These are phyloP conservation scores for Alcedo atthis DNA, from an alignment of 2,797 vertebrate genomes.

Conservation along the genomic window DNA sequence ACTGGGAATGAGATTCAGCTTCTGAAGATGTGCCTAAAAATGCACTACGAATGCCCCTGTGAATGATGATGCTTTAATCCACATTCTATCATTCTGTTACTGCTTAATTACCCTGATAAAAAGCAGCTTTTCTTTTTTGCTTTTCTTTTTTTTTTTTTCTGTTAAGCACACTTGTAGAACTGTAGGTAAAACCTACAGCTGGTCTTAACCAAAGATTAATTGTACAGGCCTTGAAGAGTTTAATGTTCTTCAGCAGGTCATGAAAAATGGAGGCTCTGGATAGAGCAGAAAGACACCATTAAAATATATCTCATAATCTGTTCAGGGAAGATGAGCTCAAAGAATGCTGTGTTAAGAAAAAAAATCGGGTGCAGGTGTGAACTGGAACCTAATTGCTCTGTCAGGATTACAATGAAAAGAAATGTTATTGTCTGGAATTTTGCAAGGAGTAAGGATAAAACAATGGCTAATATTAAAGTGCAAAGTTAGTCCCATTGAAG, in stretches of 20 bases:
- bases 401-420: conserved; percentile 64
- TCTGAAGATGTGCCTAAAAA: background rate
- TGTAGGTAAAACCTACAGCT: background rate
- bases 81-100: background rate
- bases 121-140: background rate
- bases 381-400: conserved; percentile 60
- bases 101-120: conserved; percentile 35
- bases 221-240: conserved; percentile 1
- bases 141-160: background rate
- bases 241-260: conserved; percentile 8
- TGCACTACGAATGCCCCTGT: background rate
- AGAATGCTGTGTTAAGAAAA: conserved; percentile 10
- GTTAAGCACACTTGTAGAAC: background rate
- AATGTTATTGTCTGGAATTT: conserved; percentile 55
- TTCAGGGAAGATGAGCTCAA: conserved; percentile 38
- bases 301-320: conserved; percentile 7
- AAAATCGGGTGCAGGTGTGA: conserved; percentile 27
- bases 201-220: conserved; percentile 6
- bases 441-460: conserved; percentile 64
- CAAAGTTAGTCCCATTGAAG: conserved; percentile 51
- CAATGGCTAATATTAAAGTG: conserved; percentile 55
- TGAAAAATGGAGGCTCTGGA: conserved; percentile 12
- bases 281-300: background rate
- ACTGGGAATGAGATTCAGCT: background rate
- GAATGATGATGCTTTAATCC: background rate